Evolutionary conservation across 2,888 invertebrate genomes (phyloP).

Genomic region (Galerucella calmariensis): DNA sequence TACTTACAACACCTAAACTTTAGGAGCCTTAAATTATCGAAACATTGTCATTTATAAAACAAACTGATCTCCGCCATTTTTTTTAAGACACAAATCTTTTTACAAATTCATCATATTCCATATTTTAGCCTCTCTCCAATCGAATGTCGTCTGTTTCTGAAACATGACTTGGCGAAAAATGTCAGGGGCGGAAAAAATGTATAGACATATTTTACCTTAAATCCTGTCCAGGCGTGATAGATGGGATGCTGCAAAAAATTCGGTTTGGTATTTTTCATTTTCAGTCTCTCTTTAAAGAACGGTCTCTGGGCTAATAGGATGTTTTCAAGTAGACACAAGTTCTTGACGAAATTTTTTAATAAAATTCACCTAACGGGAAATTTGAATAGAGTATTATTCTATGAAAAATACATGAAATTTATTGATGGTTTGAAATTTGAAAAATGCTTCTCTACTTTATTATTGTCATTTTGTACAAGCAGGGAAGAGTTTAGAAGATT

Average conservation of each 20-base stretch:
- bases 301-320: slow-evolving; percentile 16
- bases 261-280: slow-evolving; percentile 38
- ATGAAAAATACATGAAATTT: background rate
- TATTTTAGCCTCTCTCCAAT: slow-evolving; percentile 40
- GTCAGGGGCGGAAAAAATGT: slow-evolving; percentile 34
- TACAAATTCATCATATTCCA: slow-evolving; percentile 30
- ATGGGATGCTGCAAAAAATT: slow-evolving; percentile 54
- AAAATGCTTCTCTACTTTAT: too few relatives aligned
- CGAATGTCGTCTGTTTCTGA: slow-evolving; percentile 39
- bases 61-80: slow-evolving; percentile 7
- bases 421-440: background rate
- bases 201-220: slow-evolving; percentile 58
- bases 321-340: slow-evolving; percentile 26
- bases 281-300: slow-evolving; percentile 28
- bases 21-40: too few relatives aligned
- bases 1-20: too few relatives aligned
- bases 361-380: background rate
- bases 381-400: background rate
- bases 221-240: slow-evolving; percentile 59
- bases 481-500: too few relatives aligned
- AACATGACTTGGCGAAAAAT: slow-evolving; percentile 37
- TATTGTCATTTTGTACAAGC: too few relatives aligned
- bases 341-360: slow-evolving; percentile 14
- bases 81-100: slow-evolving; percentile 17
- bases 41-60: background rate